phyloP scores from a whole-genome alignment of 2,797 vertebrate genomes.

The Apodemus agrarius region DNA sequence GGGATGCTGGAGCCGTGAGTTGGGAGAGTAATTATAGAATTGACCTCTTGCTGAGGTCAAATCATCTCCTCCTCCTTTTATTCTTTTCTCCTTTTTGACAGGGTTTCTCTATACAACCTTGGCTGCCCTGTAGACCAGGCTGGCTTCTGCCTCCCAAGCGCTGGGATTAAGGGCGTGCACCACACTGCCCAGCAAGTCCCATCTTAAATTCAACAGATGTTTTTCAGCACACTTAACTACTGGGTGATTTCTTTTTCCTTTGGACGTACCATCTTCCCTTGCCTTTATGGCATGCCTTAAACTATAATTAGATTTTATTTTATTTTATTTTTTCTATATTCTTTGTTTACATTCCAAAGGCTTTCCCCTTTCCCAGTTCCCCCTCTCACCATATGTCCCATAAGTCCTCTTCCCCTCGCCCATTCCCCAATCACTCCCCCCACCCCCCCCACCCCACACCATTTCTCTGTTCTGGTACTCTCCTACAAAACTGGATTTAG shows the following conservation, averaged over 20 bases:
- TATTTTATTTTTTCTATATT: too few species aligned
- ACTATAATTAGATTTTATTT: conserved; percentile 56
- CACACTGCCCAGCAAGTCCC: too few species aligned
- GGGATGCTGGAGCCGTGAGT: too few species aligned
- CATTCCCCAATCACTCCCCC: too few species aligned
- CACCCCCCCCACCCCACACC: too few species aligned
- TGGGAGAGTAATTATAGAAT: not conserved
- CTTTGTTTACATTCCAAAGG: too few species aligned
- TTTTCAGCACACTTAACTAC: conserved; percentile 54
- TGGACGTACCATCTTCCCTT: conserved; percentile 16
- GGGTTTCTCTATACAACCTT: not conserved
- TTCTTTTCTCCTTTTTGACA: not conserved
- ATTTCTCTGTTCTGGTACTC: too few species aligned
- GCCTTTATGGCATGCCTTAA: conserved; percentile 59
- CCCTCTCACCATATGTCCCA: too few species aligned
- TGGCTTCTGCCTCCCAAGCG: not conserved
- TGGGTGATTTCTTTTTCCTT: not conserved
- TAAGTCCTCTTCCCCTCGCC: too few species aligned
- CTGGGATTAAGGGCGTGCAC: not conserved
- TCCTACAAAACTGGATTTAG: too few species aligned
- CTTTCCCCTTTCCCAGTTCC: too few species aligned
- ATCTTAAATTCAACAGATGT: conserved; percentile 55
- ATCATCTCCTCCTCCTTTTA: not conserved
- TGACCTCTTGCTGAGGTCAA: conserved; percentile 41
- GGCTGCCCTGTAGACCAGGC: not conserved